These are phyloP conservation scores for Aphodius sticticus DNA, from an alignment of 2,888 invertebrate genomes.

Conservation along the genomic window DNA sequence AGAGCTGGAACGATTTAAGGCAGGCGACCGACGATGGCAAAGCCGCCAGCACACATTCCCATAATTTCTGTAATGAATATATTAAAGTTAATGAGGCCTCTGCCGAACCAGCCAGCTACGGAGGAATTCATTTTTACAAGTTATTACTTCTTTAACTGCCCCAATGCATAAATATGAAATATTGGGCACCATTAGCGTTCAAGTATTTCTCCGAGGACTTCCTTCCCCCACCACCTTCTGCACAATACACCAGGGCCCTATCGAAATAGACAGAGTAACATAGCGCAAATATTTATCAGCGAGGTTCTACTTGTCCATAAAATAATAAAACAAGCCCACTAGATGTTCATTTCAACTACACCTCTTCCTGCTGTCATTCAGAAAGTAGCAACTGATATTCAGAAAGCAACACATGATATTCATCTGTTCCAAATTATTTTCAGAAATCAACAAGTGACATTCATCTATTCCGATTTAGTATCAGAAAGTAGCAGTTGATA, in stretches of 20 bases:
- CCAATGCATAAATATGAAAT: slow-evolving; percentile 4
- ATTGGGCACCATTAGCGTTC: background rate
- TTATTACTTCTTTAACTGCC: background rate
- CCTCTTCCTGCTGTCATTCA: too few species aligned
- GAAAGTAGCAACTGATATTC: too few species aligned
- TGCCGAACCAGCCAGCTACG: background rate
- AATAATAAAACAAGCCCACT: too few species aligned
- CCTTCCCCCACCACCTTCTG: background rate
- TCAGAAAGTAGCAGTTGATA: too few species aligned
- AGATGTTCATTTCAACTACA: too few species aligned
- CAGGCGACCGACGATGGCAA: background rate
- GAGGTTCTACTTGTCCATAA: too few species aligned
- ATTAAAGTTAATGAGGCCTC: background rate
- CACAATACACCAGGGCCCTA: background rate
- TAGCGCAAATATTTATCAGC: background rate
- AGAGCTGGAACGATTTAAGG: background rate
- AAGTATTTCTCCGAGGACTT: background rate
- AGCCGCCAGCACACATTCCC: background rate
- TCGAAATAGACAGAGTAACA: background rate
- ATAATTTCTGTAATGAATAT: slow-evolving; percentile 4
- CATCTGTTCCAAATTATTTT: too few species aligned
- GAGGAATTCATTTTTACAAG: background rate
- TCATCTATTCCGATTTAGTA: too few species aligned
- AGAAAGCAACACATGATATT: too few species aligned
- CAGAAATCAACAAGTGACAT: too few species aligned